These are phyloP conservation scores for Parazoanthus swiftii DNA, from an alignment of 92 coral and sea anemone species.

Conservation along the genomic window DNA sequence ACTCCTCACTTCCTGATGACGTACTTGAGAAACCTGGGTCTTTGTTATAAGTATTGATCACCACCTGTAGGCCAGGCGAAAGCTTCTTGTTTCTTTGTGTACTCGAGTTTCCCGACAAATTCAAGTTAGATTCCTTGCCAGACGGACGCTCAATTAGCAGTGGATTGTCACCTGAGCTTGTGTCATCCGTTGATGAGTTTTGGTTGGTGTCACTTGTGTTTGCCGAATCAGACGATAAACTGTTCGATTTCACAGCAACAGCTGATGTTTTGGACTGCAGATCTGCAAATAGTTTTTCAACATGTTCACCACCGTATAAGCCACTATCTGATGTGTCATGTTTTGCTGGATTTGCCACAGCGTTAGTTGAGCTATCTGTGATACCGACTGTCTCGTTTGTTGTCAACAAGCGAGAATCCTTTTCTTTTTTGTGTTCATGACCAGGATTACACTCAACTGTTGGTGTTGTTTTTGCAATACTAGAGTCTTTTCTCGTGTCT, in stretches of 20 bases:
- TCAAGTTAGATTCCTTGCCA: background rate
- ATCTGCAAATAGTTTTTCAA: background rate
- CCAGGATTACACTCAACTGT: background rate
- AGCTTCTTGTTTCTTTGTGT: conserved; percentile 22
- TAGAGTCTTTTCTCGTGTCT: background rate
- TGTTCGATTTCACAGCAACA: background rate
- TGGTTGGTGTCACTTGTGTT: conserved; percentile 3
- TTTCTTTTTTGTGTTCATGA: background rate
- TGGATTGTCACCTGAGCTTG: conserved; percentile 1
- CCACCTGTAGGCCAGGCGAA: conserved; percentile 1
- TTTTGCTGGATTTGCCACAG: background rate
- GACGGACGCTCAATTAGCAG: background rate
- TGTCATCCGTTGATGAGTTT: conserved; percentile 11
- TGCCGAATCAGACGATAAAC: background rate
- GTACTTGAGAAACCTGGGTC: conserved; percentile 35
- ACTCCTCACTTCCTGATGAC: conserved; percentile 36
- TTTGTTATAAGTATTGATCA: background rate
- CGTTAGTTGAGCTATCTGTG: background rate
- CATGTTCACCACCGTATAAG: background rate
- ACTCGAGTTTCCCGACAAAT: background rate
- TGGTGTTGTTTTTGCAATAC: background rate
- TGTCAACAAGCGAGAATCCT: background rate
- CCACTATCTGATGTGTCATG: background rate
- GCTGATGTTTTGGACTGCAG: background rate
- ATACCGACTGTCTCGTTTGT: background rate